A percentile compares a stretch with the other conserved stretches of the same genome.
Conservation (phyloP, 2,888 invertebrate species). For the Bedellia somnulentella region DNA sequence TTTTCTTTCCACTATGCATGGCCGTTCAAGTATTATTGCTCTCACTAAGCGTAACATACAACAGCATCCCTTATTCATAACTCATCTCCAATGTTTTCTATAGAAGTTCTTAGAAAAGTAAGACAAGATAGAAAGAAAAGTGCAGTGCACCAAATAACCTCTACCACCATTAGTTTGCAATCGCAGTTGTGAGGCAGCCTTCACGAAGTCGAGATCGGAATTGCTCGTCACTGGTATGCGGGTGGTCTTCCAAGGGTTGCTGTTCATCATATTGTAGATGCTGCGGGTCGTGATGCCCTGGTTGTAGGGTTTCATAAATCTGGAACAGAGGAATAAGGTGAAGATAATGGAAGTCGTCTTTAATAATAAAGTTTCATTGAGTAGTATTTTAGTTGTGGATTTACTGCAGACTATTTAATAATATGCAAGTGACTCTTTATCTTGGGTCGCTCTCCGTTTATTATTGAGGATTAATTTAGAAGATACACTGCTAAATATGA, state of each 20-base stretch:
- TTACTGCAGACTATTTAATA: neutral
- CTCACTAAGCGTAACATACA: too few species aligned
- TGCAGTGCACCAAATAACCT: slow-evolving; percentile 33
- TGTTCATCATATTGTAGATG: slow-evolving; percentile 16
- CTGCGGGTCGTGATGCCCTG: slow-evolving; percentile 14
- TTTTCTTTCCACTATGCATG: too few species aligned
- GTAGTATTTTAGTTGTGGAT: neutral
- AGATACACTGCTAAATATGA: too few species aligned
- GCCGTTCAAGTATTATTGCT: too few species aligned
- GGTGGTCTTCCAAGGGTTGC: slow-evolving; percentile 32
- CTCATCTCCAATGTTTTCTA: too few species aligned
- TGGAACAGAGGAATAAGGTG: slow-evolving; percentile 14
- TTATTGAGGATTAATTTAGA: neutral
- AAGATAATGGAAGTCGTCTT: neutral
- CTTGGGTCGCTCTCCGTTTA: neutral
- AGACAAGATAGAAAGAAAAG: slow-evolving; percentile 9
- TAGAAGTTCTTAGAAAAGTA: neutral
- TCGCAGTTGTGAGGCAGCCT: slow-evolving; percentile 24
- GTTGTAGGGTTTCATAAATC: slow-evolving; percentile 32
- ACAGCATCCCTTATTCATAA: too few species aligned
- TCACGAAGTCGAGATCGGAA: slow-evolving; percentile 31
- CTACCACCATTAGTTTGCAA: slow-evolving; percentile 37
- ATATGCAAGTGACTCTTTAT: neutral
- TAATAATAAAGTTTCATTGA: neutral
- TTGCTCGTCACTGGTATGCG: slow-evolving; percentile 17